A percentile compares a stretch with the other conserved stretches of the same genome.
Conservation (phyloP, 2,113 vertebrate species). For the Podarcis cretensis region DNA sequence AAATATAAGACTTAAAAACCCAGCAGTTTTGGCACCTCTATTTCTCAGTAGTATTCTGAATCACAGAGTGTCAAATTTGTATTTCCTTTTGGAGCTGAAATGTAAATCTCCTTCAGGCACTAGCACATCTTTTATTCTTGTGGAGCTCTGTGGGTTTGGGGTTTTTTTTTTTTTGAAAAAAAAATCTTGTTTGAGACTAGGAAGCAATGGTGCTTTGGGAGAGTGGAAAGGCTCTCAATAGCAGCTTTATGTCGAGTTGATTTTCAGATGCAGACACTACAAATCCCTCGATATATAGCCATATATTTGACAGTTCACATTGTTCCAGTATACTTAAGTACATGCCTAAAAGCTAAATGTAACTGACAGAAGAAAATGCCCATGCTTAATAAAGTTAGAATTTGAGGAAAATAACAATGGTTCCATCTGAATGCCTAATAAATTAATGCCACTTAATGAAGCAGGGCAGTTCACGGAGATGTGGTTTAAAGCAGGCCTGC, state of each 20-base stretch:
- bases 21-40: background rate
- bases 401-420: conserved; percentile 62
- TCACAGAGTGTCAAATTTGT: conserved; percentile 18
- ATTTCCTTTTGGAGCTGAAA: conserved; percentile 16
- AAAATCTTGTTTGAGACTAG: background rate
- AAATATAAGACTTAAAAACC: background rate
- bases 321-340: background rate
- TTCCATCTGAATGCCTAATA: conserved; percentile 77
- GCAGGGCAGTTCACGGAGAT: conserved; percentile 62
- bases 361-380: conserved; percentile 33
- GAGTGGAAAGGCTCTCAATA: conserved; percentile 9
- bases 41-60: conserved; percentile 10
- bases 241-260: background rate
- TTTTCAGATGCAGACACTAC: conserved; percentile 22
- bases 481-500: conserved; percentile 26
- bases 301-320: conserved; percentile 26
- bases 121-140: background rate
- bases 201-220: conserved; percentile 9
- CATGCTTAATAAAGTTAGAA: conserved; percentile 13
- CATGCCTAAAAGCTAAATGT: background rate
- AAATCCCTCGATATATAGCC: conserved; percentile 7
- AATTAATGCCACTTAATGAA: conserved; percentile 79
- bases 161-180: background rate
- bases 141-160: background rate
- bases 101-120: background rate